Evolutionary conservation across 2,888 invertebrate species (phyloP), one percentile per base, ranked within the genome.

Genomic region (Tethea ocularis): DNA sequence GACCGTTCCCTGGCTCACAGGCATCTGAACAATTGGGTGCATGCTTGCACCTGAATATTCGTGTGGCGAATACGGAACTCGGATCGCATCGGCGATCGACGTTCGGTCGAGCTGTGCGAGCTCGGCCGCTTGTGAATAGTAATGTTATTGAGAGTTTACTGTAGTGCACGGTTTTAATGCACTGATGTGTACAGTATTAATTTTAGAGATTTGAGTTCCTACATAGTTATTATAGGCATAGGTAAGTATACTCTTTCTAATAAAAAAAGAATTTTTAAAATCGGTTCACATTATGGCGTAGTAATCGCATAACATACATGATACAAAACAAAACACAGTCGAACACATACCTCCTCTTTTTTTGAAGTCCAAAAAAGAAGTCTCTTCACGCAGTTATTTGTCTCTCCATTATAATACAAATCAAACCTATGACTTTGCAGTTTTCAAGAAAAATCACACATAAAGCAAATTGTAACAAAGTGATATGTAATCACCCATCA

Each of bases 1-100:
- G 52, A 58, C 54, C 64, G 71, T 67, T 67, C 64, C 67, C 58
- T 70, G 64, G 67, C 64, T 67, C 64, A 55, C 52, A 26, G 54
- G 54, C 54, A 36, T 36, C 33, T 22, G 54, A 36, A 54, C 54
- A 54, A 54, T 54, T 33, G 54, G 53, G 10, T 53, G 58, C 36
- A 55, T 53, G 58, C 51, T 51, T 53, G 58, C 51, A 55, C 51
- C 51, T 58, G 58, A 46, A 58, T 20, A 61, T 20, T 51, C 51
- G 53, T 57, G 56, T 29, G 29, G 58, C 29, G 58, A 58, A 61
- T 61, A 56, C 56, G 51, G 33, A 61, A 58, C 56, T 58, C 53
- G 20, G 54, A 33, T 17, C 36, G 41, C 46, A 57, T 58, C 53
- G 53, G 61, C 61, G 23, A 10, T n/a, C 29, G 29, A 22, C 20